Base-by-base conservation (phyloP, 2,888 invertebrate species). In the Dryobotodes eremita region DNA sequence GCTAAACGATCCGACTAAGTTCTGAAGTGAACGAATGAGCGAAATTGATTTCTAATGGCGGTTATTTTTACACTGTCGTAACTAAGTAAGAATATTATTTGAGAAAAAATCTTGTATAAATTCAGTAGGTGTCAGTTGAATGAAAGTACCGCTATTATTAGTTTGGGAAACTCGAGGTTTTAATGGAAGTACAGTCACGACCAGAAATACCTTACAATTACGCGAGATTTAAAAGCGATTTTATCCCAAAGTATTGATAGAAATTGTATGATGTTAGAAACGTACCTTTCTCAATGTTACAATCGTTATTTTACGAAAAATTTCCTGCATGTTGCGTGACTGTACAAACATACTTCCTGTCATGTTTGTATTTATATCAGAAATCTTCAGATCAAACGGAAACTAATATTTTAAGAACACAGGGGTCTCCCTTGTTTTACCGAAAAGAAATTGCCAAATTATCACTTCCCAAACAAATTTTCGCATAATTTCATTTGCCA, bases 41-140 rank as follows among this genome's bases (percentile, higher is more conserved):
- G 59, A 74, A 80, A 85, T 82, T 74, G 15, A 57, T 82, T 80
- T 85, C 42, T 81, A 70, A 82, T 80, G 65, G n/a, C 42, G 23
- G 50, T 57, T 46, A 64, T 57, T 83, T 79, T 57, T 50, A 42
- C 26, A 68, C 6, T 7, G 42, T 77, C 46, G 15, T 62, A 48
- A 50, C 2, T 48, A 62, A 4, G 46, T 5, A 31, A 46, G 48
- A 48, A 46, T 36, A 50, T 23, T 42, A 26, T 36, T 70, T 48
- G 20, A 20, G n/a, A 36, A n/a, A 20, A 13, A 13, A 62, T 5
- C 26, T 26, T 42, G 11, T 26, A 8, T 17, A 42, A 7, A 57
- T 64, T 69, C 20, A 42, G 20, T 13, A 13, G 7, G 48, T 20
- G 13, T 74, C 8, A n/a, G 3, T 55, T 70, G 6, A 26, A 70